Evolutionary conservation across 1,140 invertebrate species (phyloP).

Genomic region (Amyelois transitella): DNA sequence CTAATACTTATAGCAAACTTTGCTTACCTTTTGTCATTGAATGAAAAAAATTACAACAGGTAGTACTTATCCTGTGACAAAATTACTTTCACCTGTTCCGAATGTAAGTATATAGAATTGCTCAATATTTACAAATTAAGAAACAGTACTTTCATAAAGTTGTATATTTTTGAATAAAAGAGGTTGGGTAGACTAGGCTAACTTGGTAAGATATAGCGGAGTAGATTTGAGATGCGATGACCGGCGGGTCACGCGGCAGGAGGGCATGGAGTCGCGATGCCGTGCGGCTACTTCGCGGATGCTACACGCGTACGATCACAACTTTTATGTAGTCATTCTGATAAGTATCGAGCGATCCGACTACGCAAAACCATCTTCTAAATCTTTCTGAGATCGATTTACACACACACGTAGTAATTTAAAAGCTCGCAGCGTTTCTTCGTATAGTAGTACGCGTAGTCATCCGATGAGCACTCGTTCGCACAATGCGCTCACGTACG

Average conservation of each 20-base stretch:
- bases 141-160: not conserved
- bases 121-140: too few relatives aligned
- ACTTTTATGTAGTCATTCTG: slow-evolving; percentile 23
- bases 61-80: too few relatives aligned
- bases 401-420: slow-evolving; percentile 19
- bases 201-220: slow-evolving; percentile 17
- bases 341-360: slow-evolving; percentile 3
- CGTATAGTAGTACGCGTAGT: slow-evolving; percentile 32
- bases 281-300: slow-evolving; percentile 20
- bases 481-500: slow-evolving; percentile 66
- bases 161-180: slow-evolving; percentile 8
- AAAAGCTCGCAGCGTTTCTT: slow-evolving; percentile 29
- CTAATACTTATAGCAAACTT: not conserved
- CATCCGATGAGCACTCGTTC: slow-evolving; percentile 40
- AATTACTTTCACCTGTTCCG: too few relatives aligned
- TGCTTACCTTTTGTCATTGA: too few relatives aligned
- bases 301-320: slow-evolving; percentile 17
- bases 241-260: slow-evolving; percentile 28
- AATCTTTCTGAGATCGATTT: slow-evolving; percentile 42
- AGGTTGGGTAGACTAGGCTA: slow-evolving; percentile 13
- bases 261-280: slow-evolving; percentile 20
- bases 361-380: slow-evolving; percentile 24
- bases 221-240: slow-evolving; percentile 39
- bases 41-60: too few relatives aligned
- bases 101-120: too few relatives aligned